Evolutionary conservation across 2,113 vertebrate genomes (phyloP), one percentile per base, ranked within the genome.

Genomic region (Eulacestoma nigropectus): DNA sequence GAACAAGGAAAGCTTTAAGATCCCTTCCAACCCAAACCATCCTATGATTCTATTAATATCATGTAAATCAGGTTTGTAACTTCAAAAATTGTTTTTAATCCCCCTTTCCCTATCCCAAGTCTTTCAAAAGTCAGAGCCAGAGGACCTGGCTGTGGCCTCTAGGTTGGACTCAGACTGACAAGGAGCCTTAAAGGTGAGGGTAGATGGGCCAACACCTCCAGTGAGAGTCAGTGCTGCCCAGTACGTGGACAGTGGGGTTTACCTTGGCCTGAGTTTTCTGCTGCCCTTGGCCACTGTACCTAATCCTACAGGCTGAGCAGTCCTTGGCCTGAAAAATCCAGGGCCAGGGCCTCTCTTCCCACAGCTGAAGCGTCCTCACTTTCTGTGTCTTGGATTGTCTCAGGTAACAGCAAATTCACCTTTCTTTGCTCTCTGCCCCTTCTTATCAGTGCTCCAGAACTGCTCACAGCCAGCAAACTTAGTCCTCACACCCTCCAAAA

Each of bases 161-260:
- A 16, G 23, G n/a, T 6, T 83, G 32, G 44, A 52, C 65, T 52
- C 57, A 55, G 67, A 13, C 22, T 16, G 30, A 21, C 14, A 25
- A 11, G 11, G 50, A 52, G 27, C 57, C 42, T 46, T 53, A n/a
- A 46, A 62, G 79, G 22, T 53, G 39, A 80, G 49, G 11, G 20
- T 10, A 13, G 42, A 13, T 30, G 25, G 41, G 22, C 37, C 53
- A 60, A 5, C 35, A 47, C 13, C 50, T 25, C 4, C 4, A 3
- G 32, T 19, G 27, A 72, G 56, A 29, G 20, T 23, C 20, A 35
- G 30, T 19, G 41, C 33, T 62, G 9, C 19, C 16, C 44, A 1
- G 23, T 1, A 10, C 3, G 0, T 0, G 4, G 44, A 17, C 42
- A 41, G 39, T 4, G 50, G 10, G 41, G 10, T 50, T 87, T 50